A percentile compares a stretch with the other conserved stretches of the same genome.
Conservation (phyloP, 2,797 vertebrate genomes). For the Craterocephalus amniculus region DNA sequence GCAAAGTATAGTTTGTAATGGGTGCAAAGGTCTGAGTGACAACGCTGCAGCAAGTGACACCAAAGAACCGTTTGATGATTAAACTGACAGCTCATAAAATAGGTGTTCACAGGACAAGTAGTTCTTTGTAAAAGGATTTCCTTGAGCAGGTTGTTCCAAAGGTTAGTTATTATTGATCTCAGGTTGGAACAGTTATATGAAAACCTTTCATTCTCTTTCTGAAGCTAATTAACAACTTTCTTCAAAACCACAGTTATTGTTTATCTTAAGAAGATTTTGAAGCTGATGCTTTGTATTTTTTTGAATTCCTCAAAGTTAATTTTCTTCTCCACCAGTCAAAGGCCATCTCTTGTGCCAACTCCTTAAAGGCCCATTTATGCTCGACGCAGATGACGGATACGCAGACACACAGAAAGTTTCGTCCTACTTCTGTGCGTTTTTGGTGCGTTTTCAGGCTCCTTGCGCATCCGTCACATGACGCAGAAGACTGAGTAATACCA, state of each 20-base stretch:
- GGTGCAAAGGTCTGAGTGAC: neutral
- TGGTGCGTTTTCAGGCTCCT: too few species aligned
- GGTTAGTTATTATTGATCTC: conserved; percentile 42
- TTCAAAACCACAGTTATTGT: conserved; percentile 35
- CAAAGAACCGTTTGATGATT: conserved; percentile 3
- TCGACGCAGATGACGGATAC: too few species aligned
- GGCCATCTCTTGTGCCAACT: conserved; percentile 65
- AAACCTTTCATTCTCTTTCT: conserved; percentile 42
- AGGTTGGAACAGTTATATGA: conserved; percentile 34
- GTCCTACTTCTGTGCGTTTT: too few species aligned
- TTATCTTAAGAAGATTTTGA: conserved; percentile 44
- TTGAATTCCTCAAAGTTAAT: conserved; percentile 48
- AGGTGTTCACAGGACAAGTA: conserved; percentile 1
- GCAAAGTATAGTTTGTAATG: neutral
- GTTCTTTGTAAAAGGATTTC: conserved; percentile 30
- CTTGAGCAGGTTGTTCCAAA: conserved; percentile 21
- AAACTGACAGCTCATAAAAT: conserved; percentile 10
- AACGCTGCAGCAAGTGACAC: neutral
- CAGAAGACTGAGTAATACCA: too few species aligned
- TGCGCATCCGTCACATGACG: too few species aligned
- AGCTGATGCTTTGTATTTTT: conserved; percentile 43
- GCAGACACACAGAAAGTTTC: too few species aligned
- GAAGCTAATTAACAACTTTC: conserved; percentile 47
- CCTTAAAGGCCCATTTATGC: too few species aligned
- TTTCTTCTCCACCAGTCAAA: conserved; percentile 62